Percentiles rank a stretch among this genome's conserved stretches.
Conservation (phyloP, 2,888 invertebrate genomes). For the Nomada goodeniana region DNA sequence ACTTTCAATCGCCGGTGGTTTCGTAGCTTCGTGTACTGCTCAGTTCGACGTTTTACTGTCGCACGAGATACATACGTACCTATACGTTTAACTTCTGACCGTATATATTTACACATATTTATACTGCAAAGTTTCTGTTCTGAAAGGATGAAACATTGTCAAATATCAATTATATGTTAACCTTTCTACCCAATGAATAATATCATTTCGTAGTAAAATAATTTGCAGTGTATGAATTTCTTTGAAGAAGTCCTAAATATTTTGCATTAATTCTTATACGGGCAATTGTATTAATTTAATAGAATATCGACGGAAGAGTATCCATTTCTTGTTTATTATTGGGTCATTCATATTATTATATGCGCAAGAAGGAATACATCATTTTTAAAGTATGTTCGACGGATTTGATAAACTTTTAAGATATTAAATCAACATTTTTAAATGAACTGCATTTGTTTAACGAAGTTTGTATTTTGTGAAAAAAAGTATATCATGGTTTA, state of each 20-base stretch:
- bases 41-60: conserved; percentile 3
- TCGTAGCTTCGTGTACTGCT: conserved; percentile 38
- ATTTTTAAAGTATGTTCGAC: too few relatives aligned
- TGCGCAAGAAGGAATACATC: too few relatives aligned
- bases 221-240: background rate
- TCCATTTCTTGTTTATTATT: too few relatives aligned
- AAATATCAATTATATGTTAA: background rate
- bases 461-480: too few relatives aligned
- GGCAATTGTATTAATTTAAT: too few relatives aligned
- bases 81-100: background rate
- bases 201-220: background rate
- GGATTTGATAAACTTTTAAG: too few relatives aligned
- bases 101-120: conserved; percentile 11
- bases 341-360: too few relatives aligned
- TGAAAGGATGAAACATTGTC: conserved; percentile 1
- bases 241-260: background rate
- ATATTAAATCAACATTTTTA: too few relatives aligned
- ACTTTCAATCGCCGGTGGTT: conserved; percentile 71
- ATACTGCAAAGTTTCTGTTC: conserved; percentile 11
- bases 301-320: too few relatives aligned
- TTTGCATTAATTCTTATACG: too few relatives aligned
- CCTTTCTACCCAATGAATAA: background rate
- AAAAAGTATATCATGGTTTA: too few relatives aligned
- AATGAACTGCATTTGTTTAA: too few relatives aligned
- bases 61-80: background rate